These are phyloP conservation scores for Sceliomorpha sp. DNA, from an alignment of 2,888 invertebrate genomes.

Conservation along the genomic window DNA sequence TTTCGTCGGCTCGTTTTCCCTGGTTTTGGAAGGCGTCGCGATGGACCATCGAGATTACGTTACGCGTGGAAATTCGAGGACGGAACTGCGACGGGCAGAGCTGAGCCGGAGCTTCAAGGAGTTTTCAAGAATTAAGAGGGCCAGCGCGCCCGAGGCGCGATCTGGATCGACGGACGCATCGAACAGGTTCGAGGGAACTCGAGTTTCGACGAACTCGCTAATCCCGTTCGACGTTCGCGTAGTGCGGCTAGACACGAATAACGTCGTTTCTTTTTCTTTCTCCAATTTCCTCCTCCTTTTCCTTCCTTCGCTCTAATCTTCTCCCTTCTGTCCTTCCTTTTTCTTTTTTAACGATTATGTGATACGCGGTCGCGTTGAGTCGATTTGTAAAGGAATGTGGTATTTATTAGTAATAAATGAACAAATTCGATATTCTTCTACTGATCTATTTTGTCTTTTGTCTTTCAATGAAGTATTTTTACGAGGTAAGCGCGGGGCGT, in stretches of 20 bases:
- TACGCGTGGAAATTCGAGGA: too few species aligned
- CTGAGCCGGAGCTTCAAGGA: too few species aligned
- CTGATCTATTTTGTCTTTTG: too few species aligned
- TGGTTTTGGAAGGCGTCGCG: too few species aligned
- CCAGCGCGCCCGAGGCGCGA: too few species aligned
- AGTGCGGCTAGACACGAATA: slow-evolving; percentile 56
- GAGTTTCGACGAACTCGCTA: slow-evolving; percentile 41
- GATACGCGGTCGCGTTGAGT: slow-evolving; percentile 27
- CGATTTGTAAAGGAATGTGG: slow-evolving; percentile 52
- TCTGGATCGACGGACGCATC: slow-evolving; percentile 49
- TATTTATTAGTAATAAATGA: slow-evolving; percentile 55
- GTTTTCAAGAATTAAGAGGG: too few species aligned
- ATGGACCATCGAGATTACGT: too few species aligned
- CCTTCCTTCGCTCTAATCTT: slow-evolving; percentile 16
- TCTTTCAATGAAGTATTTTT: too few species aligned
- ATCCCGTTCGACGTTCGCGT: slow-evolving; percentile 35
- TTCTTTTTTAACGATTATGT: slow-evolving; percentile 15
- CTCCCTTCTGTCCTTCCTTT: slow-evolving; percentile 6
- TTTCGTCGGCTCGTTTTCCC: too few species aligned
- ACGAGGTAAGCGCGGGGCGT: too few species aligned
- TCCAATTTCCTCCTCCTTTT: slow-evolving; percentile 25
- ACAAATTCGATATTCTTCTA: slow-evolving; percentile 37
- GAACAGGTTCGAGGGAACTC: slow-evolving; percentile 47
- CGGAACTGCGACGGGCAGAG: too few species aligned
- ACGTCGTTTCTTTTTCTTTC: slow-evolving; percentile 61